Evolutionary conservation across 2,113 vertebrate species (phyloP).

Genomic region (Oxyruncus cristatus): DNA sequence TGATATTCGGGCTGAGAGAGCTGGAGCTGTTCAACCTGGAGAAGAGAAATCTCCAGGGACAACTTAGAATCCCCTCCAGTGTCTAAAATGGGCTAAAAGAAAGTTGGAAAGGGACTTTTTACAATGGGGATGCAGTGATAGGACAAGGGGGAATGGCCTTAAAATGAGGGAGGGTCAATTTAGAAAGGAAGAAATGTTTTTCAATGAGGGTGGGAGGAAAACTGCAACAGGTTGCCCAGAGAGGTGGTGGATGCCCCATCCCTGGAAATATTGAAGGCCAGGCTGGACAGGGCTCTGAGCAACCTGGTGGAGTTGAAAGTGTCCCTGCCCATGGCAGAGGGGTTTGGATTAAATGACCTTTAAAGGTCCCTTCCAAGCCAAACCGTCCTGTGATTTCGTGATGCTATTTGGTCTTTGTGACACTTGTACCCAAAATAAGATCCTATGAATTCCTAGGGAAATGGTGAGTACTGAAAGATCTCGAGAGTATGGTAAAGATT

Average conservation of each 20-base stretch:
- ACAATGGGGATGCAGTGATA: not conserved
- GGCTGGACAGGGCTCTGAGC: not conserved
- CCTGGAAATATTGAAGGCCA: not conserved
- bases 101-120: not conserved
- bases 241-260: not conserved
- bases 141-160: not conserved
- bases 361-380: not conserved
- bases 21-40: not conserved
- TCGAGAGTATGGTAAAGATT: not conserved
- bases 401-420: not conserved
- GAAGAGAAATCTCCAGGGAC: not conserved
- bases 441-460: not conserved
- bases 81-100: not conserved
- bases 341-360: not conserved
- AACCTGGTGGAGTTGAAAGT: not conserved
- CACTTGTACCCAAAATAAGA: not conserved
- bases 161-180: not conserved
- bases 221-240: not conserved
- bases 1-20: not conserved
- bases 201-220: rapidly evolving
- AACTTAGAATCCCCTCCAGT: not conserved
- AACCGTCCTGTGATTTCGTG: not conserved
- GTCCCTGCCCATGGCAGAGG: not conserved
- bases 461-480: not conserved
- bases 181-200: not conserved